Conservation (phyloP, 2,113 vertebrate species). For the Progne subis region DNA sequence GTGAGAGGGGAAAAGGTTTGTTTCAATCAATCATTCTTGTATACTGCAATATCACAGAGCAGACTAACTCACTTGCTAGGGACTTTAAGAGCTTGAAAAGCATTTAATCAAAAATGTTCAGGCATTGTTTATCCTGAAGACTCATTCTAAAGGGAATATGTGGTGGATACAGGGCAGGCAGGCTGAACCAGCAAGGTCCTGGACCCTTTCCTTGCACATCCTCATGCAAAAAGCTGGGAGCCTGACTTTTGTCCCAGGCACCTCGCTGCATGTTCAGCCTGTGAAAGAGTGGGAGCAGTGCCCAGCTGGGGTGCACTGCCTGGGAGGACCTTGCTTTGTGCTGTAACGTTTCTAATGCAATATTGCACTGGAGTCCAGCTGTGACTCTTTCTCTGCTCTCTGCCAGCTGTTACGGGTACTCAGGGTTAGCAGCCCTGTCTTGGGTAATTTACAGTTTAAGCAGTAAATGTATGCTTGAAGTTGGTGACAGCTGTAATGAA, state of each 20-base stretch:
- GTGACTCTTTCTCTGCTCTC: background rate
- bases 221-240: background rate
- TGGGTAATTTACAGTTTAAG: background rate
- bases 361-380: background rate
- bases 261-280: background rate
- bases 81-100: constrained; percentile 68
- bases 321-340: background rate
- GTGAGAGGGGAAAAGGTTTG: constrained; percentile 45
- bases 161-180: background rate
- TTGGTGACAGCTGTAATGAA: background rate
- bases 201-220: background rate
- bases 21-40: constrained; percentile 58
- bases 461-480: background rate
- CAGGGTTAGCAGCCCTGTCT: background rate
- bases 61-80: constrained; percentile 58
- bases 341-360: fast-evolving
- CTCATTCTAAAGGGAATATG: background rate
- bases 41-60: constrained; percentile 30
- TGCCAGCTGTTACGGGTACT: background rate
- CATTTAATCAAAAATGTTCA: constrained; percentile 69
- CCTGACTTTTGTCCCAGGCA: background rate
- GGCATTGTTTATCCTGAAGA: constrained; percentile 36
- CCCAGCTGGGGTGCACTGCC: background rate
- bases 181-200: background rate
- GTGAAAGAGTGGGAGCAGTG: background rate